Evolutionary conservation across 2,797 vertebrate genomes (phyloP).

Genomic region (Tinamus major): DNA sequence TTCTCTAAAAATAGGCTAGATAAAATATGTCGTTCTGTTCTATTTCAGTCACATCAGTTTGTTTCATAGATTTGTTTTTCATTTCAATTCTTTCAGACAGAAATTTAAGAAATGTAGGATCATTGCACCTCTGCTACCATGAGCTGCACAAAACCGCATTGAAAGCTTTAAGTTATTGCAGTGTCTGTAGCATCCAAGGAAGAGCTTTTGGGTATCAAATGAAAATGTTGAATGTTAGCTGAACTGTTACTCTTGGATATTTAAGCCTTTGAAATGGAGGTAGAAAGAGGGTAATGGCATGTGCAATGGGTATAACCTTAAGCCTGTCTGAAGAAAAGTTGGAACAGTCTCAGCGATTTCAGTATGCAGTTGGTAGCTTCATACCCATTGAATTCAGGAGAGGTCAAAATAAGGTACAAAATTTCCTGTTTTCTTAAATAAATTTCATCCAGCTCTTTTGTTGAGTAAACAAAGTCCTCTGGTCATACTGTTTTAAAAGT

Average conservation of each 20-base stretch:
- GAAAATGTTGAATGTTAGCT: not conserved
- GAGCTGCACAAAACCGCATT: not conserved
- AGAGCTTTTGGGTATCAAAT: not conserved
- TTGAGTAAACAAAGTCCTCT: not conserved
- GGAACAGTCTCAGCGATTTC: not conserved
- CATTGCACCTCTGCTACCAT: not conserved
- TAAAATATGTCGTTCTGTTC: constrained; percentile 61
- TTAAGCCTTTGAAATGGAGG: not conserved
- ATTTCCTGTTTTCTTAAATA: not conserved
- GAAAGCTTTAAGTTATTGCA: not conserved
- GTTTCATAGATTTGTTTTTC: constrained; percentile 51
- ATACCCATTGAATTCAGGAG: not conserved
- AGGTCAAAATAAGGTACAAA: not conserved
- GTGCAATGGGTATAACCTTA: not conserved
- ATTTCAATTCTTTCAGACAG: constrained; percentile 30
- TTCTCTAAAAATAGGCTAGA: constrained; percentile 50
- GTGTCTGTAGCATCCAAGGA: not conserved
- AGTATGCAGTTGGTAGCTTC: not conserved
- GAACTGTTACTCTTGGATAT: not conserved
- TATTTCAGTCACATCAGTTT: constrained; percentile 46
- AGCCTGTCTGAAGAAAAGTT: not conserved
- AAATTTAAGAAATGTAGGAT: constrained; percentile 43
- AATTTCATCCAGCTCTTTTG: not conserved
- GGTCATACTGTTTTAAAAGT: not conserved
- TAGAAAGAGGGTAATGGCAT: not conserved